Base-by-base conservation (phyloP, 1,140 invertebrate genomes). In the Chironomus tepperi region DNA sequence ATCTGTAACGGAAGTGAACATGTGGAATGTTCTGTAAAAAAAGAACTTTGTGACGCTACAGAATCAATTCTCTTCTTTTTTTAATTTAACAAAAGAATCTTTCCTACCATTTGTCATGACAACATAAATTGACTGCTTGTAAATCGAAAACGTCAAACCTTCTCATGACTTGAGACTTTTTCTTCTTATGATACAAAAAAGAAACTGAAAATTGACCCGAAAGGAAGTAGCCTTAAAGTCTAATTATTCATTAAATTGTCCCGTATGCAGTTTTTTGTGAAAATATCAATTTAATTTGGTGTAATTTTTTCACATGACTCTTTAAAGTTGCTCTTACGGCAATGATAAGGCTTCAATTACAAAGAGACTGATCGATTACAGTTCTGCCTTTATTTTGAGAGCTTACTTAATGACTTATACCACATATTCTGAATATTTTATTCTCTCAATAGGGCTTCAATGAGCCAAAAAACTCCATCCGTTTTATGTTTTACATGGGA, bases 241-340 rank as follows among this genome's bases (percentile, higher is more conserved):
- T 57, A 57, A 57, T 57, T 57, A 57, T 57, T 57, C 47, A 57
- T 57, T 57, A 57, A 57, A 57, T 57, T 57, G 47, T 57, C 47
- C n/a, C 47, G 24, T 34, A 2, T 34, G 47, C 47, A n/a, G n/a
- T n/a, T n/a, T n/a, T n/a, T n/a, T n/a, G n/a, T n/a, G n/a, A n/a
- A n/a, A n/a, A n/a, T n/a, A n/a, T n/a, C n/a, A 12, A 57, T 57
- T 15, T 57, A 57, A 57, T 57, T 34, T 34, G 24, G 24, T 34
- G 24, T 34, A 34, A 34, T 34, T 34, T 34, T 34, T 34, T 34
- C 47, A n/a, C 47, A 57, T 57, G 47, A 34, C 24, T 34, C 24
- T 57, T 10, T 15, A 57, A 57, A 57, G 12, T 57, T 5, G 3
- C 47, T 15, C 3, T n/a, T 12, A 57, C 24, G n/a, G 10, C n/a